Percentiles rank a stretch among this genome's conserved stretches.
Conservation (phyloP, 2,797 vertebrate genomes). For the Hydrophis major region DNA sequence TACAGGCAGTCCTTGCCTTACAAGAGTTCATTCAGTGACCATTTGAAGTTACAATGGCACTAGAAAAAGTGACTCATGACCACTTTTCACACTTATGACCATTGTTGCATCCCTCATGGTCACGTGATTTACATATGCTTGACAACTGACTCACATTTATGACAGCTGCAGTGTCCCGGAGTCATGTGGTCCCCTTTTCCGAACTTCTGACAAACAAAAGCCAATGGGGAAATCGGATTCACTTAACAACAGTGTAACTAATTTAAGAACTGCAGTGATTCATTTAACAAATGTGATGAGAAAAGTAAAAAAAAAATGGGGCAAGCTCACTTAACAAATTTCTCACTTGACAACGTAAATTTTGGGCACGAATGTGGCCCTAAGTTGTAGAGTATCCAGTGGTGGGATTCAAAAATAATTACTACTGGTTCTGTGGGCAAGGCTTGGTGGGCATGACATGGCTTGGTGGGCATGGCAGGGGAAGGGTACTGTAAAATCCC, state of each 20-base stretch:
- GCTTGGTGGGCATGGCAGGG: no score
- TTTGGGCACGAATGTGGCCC: background rate
- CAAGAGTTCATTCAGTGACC: background rate
- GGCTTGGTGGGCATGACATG: no score
- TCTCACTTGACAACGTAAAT: background rate
- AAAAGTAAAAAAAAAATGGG: background rate
- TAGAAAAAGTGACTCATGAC: background rate
- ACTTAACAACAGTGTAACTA: background rate
- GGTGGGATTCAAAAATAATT: no score
- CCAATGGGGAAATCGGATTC: background rate
- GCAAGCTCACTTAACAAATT: background rate
- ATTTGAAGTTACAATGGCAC: background rate
- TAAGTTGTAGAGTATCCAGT: background rate
- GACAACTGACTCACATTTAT: background rate
- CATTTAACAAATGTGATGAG: background rate
- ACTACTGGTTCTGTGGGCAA: no score
- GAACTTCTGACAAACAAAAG: background rate
- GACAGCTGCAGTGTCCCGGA: background rate
- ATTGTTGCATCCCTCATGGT: background rate
- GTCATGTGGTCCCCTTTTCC: background rate
- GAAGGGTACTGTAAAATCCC: no score
- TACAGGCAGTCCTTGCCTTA: background rate
- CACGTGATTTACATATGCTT: background rate
- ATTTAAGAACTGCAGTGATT: background rate
- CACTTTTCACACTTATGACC: background rate